Evolutionary conservation across 1,140 invertebrate genomes (phyloP).

Genomic region (Aphelinus certus): DNA sequence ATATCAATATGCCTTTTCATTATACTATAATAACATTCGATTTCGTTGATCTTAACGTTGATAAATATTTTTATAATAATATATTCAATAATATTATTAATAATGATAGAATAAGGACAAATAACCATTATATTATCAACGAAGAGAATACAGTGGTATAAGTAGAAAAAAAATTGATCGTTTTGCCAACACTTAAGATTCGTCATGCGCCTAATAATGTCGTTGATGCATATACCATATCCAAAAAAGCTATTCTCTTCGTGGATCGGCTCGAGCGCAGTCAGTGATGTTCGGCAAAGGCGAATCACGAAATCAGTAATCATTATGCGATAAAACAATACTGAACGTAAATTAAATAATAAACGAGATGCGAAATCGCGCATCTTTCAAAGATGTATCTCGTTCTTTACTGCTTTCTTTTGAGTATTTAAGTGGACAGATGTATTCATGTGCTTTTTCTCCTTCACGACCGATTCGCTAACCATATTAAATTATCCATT

Average conservation of each 20-base stretch:
- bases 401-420: conserved; percentile 34
- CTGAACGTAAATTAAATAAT: conserved; percentile 60
- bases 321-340: conserved; percentile 50
- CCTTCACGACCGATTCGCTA: conserved; percentile 28
- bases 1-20: conserved; percentile 29
- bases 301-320: conserved; percentile 40
- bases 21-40: conserved; percentile 40
- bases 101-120: conserved; percentile 30
- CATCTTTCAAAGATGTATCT: conserved; percentile 15
- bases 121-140: conserved; percentile 40
- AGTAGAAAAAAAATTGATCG: conserved; percentile 38
- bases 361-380: conserved; percentile 36
- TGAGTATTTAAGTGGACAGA: conserved; percentile 46
- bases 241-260: conserved; percentile 17
- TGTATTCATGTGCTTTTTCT: conserved; percentile 9
- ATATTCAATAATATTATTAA: conserved; percentile 35
- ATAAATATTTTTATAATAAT: conserved; percentile 40
- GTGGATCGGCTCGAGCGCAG: conserved; percentile 15
- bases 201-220: conserved; percentile 2
- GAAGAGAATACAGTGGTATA: conserved; percentile 39
- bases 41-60: conserved; percentile 36
- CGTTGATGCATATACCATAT: conserved; percentile 8
- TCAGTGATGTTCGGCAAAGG: conserved; percentile 18
- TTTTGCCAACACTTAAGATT: conserved; percentile 38
- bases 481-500: conserved; percentile 22